These are phyloP conservation scores for Phataginus tetradactyla DNA, from an alignment of 2,797 vertebrate species.

Conservation along the genomic window DNA sequence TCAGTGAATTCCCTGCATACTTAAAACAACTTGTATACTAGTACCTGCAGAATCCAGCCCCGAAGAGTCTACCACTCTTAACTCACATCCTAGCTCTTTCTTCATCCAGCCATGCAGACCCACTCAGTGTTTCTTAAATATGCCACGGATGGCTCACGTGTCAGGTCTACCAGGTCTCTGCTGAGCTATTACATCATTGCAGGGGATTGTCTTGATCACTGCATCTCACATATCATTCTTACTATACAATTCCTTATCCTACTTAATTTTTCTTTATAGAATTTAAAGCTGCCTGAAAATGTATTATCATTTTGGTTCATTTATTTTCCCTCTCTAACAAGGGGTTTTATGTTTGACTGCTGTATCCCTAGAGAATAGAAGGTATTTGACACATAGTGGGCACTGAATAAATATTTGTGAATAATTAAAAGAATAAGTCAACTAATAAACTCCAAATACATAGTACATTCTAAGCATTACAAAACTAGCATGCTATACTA, in stretches of 20 bases:
- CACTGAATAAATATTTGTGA: background rate
- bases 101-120: background rate
- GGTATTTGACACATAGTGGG: background rate
- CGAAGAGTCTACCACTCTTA: background rate
- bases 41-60: background rate
- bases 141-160: too few species aligned
- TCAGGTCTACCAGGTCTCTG: background rate
- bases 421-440: background rate
- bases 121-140: background rate
- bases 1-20: background rate
- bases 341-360: background rate
- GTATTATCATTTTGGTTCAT: background rate
- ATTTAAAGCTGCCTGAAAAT: background rate
- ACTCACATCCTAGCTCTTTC: background rate
- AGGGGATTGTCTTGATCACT: background rate
- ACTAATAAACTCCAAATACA: background rate
- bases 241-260: background rate
- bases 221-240: background rate
- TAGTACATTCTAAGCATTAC: background rate
- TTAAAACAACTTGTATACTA: background rate
- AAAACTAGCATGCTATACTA: background rate
- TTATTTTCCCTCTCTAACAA: background rate
- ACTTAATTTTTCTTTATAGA: background rate
- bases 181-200: background rate
- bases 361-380: background rate